A percentile compares a stretch with the other conserved stretches of the same genome.
These are phyloP conservation scores for Ctenomys sociabilis DNA, from an alignment of 2,113 vertebrate genomes.

Conservation along the genomic window DNA sequence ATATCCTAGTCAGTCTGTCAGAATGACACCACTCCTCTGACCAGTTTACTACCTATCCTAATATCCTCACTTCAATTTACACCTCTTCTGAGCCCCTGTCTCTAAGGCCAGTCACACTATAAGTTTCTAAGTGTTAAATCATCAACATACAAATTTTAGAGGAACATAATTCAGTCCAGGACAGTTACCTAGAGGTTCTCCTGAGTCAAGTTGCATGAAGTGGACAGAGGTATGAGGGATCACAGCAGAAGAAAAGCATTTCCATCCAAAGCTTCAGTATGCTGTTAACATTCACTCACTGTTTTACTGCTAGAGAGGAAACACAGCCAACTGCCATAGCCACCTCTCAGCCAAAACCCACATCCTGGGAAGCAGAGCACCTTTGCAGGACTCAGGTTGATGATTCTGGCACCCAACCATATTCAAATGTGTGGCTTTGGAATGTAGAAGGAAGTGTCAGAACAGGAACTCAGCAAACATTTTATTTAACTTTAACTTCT, in stretches of 20 bases:
- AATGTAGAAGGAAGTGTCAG: neutral
- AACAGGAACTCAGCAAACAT: neutral
- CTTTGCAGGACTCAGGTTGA: no score
- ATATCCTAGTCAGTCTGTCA: neutral
- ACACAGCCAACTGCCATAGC: rapidly evolving
- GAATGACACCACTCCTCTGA: neutral
- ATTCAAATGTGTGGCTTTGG: neutral
- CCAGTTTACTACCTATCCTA: neutral
- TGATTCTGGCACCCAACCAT: neutral
- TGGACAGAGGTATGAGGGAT: neutral
- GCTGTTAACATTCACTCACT: neutral
- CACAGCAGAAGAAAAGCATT: neutral
- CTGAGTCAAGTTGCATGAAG: neutral
- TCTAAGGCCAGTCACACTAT: neutral
- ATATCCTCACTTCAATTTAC: neutral
- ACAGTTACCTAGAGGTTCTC: neutral
- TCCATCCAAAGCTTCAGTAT: neutral
- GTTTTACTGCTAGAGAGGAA: neutral
- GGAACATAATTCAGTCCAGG: neutral
- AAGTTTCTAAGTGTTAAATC: neutral
- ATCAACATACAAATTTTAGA: neutral
- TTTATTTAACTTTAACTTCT: neutral
- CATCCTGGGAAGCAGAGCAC: neutral
- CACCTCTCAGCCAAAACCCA: neutral
- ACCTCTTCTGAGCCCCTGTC: neutral